Evolutionary conservation across 2,888 invertebrate species (phyloP).

Genomic region (Cheilosia vernalis): DNA sequence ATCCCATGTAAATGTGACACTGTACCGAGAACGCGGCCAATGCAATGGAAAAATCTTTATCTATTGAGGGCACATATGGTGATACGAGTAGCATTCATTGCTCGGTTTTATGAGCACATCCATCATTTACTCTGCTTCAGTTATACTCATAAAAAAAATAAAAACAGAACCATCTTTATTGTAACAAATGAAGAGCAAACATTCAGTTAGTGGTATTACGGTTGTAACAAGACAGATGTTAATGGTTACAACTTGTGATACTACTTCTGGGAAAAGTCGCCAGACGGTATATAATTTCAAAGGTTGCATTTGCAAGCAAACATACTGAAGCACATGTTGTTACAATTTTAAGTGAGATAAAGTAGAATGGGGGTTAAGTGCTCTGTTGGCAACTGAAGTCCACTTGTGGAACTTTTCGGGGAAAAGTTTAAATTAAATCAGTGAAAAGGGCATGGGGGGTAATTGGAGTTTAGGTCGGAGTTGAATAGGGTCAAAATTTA

Average conservation of each 20-base stretch:
- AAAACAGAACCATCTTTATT: not conserved
- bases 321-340: too few relatives aligned
- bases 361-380: too few relatives aligned
- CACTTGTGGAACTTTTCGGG: too few relatives aligned
- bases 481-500: too few relatives aligned
- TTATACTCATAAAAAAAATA: not conserved
- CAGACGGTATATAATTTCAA: too few relatives aligned
- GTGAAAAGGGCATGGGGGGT: too few relatives aligned
- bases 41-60: slow-evolving; percentile 1
- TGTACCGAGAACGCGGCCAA: not conserved
- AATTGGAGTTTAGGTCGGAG: too few relatives aligned
- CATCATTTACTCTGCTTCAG: not conserved
- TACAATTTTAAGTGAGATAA: too few relatives aligned
- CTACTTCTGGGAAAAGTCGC: not conserved
- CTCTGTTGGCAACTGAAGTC: too few relatives aligned
- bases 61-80: not conserved
- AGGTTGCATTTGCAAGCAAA: too few relatives aligned
- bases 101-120: not conserved
- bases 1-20: not conserved
- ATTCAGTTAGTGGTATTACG: not conserved
- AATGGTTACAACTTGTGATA: not conserved
- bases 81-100: too few relatives aligned
- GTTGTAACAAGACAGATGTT: not conserved
- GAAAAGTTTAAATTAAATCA: too few relatives aligned
- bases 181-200: not conserved